Base-by-base conservation (phyloP, 2,888 invertebrate species). In the Arenicola marina region DNA sequence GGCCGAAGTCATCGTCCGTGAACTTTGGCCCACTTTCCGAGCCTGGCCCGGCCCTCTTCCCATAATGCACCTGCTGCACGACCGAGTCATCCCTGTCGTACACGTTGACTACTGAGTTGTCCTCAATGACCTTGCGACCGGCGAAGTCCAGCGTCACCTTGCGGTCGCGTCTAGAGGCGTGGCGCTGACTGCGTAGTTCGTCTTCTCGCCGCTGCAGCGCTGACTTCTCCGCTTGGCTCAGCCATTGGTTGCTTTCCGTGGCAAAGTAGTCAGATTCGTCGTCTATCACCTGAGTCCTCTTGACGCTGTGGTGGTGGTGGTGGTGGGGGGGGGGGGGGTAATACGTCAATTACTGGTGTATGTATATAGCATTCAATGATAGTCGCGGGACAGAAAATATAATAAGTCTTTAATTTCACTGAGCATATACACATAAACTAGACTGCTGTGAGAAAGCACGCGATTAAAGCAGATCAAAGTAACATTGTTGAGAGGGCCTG, bases 251-350 rank as follows among this genome's bases (percentile, higher is more conserved):
- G 76, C 88, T 89, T 38, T 90, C 87, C n/a, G 78, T 76, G 2
- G 80, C 71, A 75, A 93, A 98, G 83, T 97, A 97, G 82, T 97
- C 97, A 68, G 91, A 89, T 80, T 97, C 94, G 79, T 97, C 97
- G 81, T 98, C 97, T 51, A 92, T 92, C 4, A 95, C 92, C 77
- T 88, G 88, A 0, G 87, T 87, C 61, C 91, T 87, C 44, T 88
- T 87, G 72, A 89, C 89, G 77, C 92, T 91, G 75, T 29, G 80
- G n/a, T n/a, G n/a, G n/a, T n/a, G n/a, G n/a, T n/a, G n/a, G n/a
- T n/a, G n/a, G n/a, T n/a, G n/a, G n/a, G n/a, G n/a, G n/a, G n/a
- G n/a, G n/a, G n/a, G n/a, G n/a, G n/a, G n/a, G n/a, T n/a, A n/a
- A n/a, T n/a, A n/a, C n/a, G n/a, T n/a, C n/a, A n/a, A n/a, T n/a